Percentiles rank a stretch among this genome's conserved stretches.
phyloP scores from a whole-genome alignment of 1,140 invertebrate genomes.

The Berghia stephanieae region DNA sequence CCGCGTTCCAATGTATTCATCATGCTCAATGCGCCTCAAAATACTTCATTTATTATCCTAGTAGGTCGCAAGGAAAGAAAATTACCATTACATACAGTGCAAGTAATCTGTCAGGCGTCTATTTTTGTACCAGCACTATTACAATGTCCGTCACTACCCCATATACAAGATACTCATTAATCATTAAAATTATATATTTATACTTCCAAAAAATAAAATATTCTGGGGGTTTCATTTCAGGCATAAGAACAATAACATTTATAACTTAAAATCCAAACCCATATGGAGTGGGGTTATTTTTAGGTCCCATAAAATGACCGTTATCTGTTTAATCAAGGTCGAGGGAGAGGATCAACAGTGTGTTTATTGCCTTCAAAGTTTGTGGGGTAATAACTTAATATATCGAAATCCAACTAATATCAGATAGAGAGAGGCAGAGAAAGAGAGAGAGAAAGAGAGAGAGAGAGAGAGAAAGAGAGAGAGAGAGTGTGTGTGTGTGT shows the following conservation, averaged over 20 bases:
- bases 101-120: neutral
- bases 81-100: conserved; percentile 3
- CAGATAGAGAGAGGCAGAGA: conserved; percentile 5
- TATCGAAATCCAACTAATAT: no score
- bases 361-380: neutral
- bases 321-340: neutral
- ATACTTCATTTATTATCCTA: neutral
- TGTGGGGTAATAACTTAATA: no score
- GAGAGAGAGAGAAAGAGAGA: neutral
- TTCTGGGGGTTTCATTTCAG: no score
- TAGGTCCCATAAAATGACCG: neutral
- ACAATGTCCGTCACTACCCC: no score
- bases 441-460: neutral
- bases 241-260: neutral
- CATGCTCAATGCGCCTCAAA: neutral
- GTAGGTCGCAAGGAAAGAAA: neutral
- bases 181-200: no score
- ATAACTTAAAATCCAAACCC: neutral
- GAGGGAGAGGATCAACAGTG: neutral
- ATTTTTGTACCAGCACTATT: no score
- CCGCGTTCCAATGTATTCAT: neutral
- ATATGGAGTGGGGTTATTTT: neutral
- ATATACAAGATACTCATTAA: no score
- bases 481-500: neutral
- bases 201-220: no score